Evolutionary conservation across 2,888 invertebrate species (phyloP).

Genomic region (Eilema depressum): DNA sequence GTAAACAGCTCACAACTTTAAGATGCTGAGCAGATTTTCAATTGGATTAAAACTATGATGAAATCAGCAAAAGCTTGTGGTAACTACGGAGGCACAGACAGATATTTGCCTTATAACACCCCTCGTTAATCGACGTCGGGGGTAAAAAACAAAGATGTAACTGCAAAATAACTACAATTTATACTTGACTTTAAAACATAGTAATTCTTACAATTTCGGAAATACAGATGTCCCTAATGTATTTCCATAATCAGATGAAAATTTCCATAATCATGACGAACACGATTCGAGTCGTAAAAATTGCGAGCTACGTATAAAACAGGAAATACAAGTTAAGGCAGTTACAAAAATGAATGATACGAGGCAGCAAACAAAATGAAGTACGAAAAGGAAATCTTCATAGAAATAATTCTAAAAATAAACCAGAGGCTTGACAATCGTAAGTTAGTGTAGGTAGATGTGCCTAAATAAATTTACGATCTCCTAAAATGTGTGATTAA

Average conservation of each 20-base stretch:
- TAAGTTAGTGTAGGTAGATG: not conserved
- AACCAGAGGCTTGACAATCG: not conserved
- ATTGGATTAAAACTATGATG: not conserved
- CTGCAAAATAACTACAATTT: constrained; percentile 2
- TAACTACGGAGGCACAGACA: not conserved
- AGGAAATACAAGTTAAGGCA: constrained; percentile 45
- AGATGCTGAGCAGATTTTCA: not conserved
- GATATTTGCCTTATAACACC: not conserved
- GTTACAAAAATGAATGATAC: constrained; percentile 39
- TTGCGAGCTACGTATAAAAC: constrained; percentile 26
- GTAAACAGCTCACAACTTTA: not conserved
- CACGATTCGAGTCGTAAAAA: constrained; percentile 36
- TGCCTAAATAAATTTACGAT: not conserved
- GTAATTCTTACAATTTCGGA: not conserved
- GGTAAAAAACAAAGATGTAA: not conserved
- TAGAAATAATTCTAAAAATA: constrained; percentile 9
- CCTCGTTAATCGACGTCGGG: not conserved
- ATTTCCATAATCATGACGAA: constrained; percentile 33
- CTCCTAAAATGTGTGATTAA: not conserved
- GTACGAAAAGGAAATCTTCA: constrained; percentile 20
- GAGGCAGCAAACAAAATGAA: constrained; percentile 19
- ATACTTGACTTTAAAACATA: not conserved
- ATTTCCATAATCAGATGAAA: constrained; percentile 25
- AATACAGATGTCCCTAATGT: not conserved
- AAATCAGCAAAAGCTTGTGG: not conserved